Percentiles rank a stretch among this genome's conserved stretches.
Evolutionary conservation across 2,113 vertebrate genomes (phyloP).

Genomic region (Caranx melampygus): DNA sequence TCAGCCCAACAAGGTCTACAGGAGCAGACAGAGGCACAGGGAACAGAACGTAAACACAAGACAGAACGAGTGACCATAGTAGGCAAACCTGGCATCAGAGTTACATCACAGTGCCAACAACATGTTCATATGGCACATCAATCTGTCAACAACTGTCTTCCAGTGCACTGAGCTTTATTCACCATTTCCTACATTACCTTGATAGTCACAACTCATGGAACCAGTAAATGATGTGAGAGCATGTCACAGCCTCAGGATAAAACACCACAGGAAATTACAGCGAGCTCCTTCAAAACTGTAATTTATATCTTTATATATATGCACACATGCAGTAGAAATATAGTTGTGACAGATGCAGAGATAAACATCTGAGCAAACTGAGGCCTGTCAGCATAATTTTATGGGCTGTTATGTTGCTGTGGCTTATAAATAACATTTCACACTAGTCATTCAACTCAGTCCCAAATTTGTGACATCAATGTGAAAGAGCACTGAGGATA

Average conservation of each 20-base stretch:
- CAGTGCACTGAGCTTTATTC: not conserved
- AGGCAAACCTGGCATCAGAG: not conserved
- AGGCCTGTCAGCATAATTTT: slow-evolving; percentile 44
- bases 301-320: too few relatives aligned
- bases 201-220: too few relatives aligned
- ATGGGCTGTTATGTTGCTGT: slow-evolving; percentile 26
- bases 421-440: slow-evolving; percentile 54
- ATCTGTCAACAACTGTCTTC: not conserved
- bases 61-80: not conserved
- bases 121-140: too few relatives aligned
- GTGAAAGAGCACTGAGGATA: slow-evolving; percentile 15
- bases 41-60: not conserved
- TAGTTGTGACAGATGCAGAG: slow-evolving; percentile 6
- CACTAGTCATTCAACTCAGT: slow-evolving; percentile 35
- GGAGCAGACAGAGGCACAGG: not conserved
- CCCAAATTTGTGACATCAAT: slow-evolving; percentile 48
- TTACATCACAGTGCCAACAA: not conserved
- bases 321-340: too few relatives aligned
- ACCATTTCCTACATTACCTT: not conserved
- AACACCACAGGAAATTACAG: too few relatives aligned
- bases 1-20: not conserved
- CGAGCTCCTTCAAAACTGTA: too few relatives aligned
- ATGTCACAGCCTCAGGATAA: too few relatives aligned
- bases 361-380: slow-evolving; percentile 12
- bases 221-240: too few relatives aligned